phyloP scores from a whole-genome alignment of 2,797 vertebrate genomes.

The Enteromius argenteus region DNA sequence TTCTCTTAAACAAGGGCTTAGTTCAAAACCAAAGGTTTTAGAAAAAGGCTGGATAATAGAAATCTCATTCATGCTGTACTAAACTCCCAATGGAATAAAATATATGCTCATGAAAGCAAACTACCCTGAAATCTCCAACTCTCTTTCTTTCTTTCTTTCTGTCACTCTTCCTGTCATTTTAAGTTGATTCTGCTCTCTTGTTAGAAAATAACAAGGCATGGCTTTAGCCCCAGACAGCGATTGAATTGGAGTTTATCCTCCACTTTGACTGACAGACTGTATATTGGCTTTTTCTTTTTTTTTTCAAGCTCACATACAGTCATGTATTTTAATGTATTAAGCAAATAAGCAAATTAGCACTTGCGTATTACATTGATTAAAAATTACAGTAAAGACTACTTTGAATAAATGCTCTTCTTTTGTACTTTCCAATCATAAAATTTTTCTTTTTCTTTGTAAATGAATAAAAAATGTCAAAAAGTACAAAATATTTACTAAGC shows the following conservation, averaged over 20 bases:
- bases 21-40: constrained; percentile 32
- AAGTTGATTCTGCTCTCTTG: constrained; percentile 6
- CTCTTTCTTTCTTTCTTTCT: constrained; percentile 6
- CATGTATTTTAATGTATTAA: background rate
- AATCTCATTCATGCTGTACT: constrained; percentile 20
- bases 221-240: constrained; percentile 19
- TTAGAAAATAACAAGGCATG: constrained; percentile 19
- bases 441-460: background rate
- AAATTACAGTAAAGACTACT: background rate
- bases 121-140: background rate
- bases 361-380: background rate
- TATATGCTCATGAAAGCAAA: constrained; percentile 9
- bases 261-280: constrained; percentile 4
- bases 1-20: constrained; percentile 23
- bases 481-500: background rate
- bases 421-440: background rate
- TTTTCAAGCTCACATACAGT: background rate
- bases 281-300: background rate
- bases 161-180: background rate
- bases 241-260: constrained; percentile 44
- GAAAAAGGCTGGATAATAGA: constrained; percentile 22
- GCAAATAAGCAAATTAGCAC: background rate
- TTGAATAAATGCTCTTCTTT: background rate
- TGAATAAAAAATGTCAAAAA: background rate
- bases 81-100: constrained; percentile 18